These are phyloP conservation scores for Coptotermes formosanus DNA, from an alignment of 1,140 invertebrate genomes.

Conservation along the genomic window DNA sequence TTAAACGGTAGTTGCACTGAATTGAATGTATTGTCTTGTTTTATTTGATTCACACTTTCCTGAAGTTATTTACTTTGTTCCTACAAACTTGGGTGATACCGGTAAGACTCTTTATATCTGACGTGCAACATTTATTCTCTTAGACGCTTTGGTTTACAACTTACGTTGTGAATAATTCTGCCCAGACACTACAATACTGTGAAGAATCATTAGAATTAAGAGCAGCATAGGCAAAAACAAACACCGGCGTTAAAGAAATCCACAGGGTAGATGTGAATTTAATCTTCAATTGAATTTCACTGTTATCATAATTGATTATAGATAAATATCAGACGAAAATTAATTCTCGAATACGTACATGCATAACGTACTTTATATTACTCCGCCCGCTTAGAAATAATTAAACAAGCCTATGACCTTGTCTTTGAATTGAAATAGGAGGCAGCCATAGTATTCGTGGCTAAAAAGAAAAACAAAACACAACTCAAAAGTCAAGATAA, in stretches of 20 bases:
- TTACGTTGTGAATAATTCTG: too few relatives aligned
- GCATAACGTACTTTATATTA: neutral
- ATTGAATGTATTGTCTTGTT: too few relatives aligned
- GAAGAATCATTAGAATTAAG: too few relatives aligned
- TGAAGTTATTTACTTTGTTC: too few relatives aligned
- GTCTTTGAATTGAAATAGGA: neutral
- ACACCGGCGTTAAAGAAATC: neutral
- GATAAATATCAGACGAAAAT: neutral
- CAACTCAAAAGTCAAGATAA: neutral
- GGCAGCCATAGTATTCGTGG: neutral
- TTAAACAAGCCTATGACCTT: neutral
- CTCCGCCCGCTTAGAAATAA: neutral
- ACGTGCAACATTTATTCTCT: too few relatives aligned
- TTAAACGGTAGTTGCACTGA: too few relatives aligned
- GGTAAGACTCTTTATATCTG: too few relatives aligned
- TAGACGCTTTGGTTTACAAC: too few relatives aligned
- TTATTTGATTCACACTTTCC: too few relatives aligned
- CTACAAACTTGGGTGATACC: too few relatives aligned
- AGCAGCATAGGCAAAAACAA: too few relatives aligned
- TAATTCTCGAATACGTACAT: neutral
- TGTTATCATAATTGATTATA: neutral
- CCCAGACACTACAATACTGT: too few relatives aligned
- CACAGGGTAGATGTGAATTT: neutral
- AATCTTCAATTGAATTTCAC: neutral
- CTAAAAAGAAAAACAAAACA: neutral